phyloP scores from a whole-genome alignment of 2,797 vertebrate genomes.

The Muraenolepis orangiensis region DNA sequence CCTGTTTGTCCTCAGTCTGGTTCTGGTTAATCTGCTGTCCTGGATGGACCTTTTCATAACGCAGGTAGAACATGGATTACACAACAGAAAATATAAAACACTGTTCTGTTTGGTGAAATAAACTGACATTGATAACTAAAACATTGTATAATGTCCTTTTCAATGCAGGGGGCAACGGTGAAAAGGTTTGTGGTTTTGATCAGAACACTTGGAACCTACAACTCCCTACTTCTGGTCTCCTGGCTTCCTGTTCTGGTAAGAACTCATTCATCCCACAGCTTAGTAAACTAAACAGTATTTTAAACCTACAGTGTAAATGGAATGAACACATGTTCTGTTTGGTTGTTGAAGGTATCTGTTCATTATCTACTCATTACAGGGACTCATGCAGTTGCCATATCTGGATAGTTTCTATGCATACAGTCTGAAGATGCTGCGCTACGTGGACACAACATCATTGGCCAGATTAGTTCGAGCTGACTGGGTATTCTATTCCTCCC shows the following conservation, averaged over 20 bases:
- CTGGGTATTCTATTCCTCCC: constrained; percentile 98
- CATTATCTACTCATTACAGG: constrained; percentile 34
- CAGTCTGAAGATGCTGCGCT: constrained; percentile 92
- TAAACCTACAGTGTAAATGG: not conserved
- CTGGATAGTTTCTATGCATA: constrained; percentile 91
- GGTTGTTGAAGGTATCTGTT: not conserved
- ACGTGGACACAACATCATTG: constrained; percentile 89
- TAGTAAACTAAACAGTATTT: no score
- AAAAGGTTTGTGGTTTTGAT: constrained; percentile 98
- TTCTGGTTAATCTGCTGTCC: constrained; percentile 94
- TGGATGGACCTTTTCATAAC: constrained; percentile 99
- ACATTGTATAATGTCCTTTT: not conserved
- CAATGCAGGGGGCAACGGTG: constrained; percentile 86
- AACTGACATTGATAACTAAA: not conserved
- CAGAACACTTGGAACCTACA: constrained; percentile 96
- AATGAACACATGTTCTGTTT: not conserved
- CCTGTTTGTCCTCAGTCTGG: constrained; percentile 92
- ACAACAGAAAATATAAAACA: no score
- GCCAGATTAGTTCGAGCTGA: constrained; percentile 92
- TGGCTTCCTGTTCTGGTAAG: constrained; percentile 90
- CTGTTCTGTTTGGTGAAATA: not conserved
- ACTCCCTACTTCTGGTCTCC: constrained; percentile 93
- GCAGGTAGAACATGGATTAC: constrained; percentile 44
- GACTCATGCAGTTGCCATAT: constrained; percentile 91
- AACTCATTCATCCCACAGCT: not conserved